Evolutionary conservation across 1,140 invertebrate genomes (phyloP).

Genomic region (Mactra quadrangularis): DNA sequence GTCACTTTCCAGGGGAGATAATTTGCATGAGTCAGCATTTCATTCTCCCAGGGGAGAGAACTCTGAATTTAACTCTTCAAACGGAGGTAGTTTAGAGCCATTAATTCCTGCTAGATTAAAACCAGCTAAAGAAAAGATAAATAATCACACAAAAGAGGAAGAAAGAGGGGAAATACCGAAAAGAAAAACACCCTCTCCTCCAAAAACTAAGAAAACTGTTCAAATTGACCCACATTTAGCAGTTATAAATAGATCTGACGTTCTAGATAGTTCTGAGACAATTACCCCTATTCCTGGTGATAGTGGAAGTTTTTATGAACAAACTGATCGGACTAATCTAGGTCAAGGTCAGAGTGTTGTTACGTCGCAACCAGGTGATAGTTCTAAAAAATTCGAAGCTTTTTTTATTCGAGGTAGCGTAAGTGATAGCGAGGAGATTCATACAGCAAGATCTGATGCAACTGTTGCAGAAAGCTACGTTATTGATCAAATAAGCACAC

Average conservation of each 20-base stretch:
- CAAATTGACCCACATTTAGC: constrained; percentile 45
- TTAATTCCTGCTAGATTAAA: constrained; percentile 86
- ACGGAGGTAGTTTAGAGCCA: constrained; percentile 72
- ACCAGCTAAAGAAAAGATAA: constrained; percentile 87
- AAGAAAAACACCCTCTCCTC: constrained; percentile 60
- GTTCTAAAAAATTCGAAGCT: constrained; percentile 53
- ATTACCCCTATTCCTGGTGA: constrained; percentile 31
- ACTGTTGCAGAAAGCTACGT: constrained; percentile 72
- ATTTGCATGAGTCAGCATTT: constrained; percentile 16
- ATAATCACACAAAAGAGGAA: constrained; percentile 87
- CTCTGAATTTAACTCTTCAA: constrained; percentile 23
- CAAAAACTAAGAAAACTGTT: constrained; percentile 47
- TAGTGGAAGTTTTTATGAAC: too few species aligned
- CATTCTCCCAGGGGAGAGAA: not conserved
- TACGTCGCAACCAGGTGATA: not conserved
- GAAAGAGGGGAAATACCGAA: constrained; percentile 84
- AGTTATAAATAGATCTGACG: constrained; percentile 19
- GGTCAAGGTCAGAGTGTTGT: not conserved
- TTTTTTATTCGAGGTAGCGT: constrained; percentile 51
- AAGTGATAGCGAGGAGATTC: constrained; percentile 21
- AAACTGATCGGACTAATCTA: too few species aligned
- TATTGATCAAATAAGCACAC: constrained; percentile 65
- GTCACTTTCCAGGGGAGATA: constrained; percentile 8
- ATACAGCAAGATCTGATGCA: constrained; percentile 50
- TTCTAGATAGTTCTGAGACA: constrained; percentile 1